phyloP scores from a whole-genome alignment of 2,888 invertebrate genomes.

The Agonopterix subpropinquella region DNA sequence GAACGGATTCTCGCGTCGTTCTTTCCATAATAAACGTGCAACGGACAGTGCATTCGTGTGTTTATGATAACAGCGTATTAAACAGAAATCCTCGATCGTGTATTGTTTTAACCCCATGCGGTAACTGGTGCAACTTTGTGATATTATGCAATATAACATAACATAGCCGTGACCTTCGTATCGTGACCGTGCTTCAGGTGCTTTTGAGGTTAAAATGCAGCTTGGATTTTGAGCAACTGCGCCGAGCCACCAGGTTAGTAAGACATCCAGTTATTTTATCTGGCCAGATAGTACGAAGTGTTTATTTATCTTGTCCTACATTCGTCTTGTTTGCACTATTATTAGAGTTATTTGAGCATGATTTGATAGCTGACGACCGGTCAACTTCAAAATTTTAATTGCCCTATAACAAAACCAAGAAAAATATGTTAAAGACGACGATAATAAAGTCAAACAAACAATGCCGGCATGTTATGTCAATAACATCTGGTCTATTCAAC shows the following conservation, averaged over 20 bases:
- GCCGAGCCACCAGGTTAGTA: conserved; percentile 71
- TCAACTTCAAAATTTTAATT: no score
- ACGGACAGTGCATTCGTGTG: conserved; percentile 70
- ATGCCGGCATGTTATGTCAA: no score
- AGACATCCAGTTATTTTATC: conserved; percentile 56
- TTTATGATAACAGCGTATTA: conserved; percentile 70
- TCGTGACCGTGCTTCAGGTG: conserved; percentile 60
- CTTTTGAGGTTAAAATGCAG: conserved; percentile 74
- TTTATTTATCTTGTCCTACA: conserved; percentile 56
- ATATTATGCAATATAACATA: conserved; percentile 68
- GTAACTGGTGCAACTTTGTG: conserved; percentile 57
- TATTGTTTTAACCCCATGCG: conserved; percentile 59
- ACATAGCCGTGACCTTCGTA: conserved; percentile 71
- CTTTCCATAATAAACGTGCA: conserved; percentile 64
- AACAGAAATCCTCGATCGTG: conserved; percentile 58
- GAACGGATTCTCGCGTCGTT: conserved; percentile 54
- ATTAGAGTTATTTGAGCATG: conserved; percentile 6
- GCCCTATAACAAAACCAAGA: no score
- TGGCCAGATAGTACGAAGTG: conserved; percentile 40
- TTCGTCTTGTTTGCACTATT: conserved; percentile 26
- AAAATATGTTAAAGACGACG: no score
- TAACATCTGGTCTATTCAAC: neutral
- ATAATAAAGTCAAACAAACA: no score
- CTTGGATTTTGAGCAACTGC: conserved; percentile 70
- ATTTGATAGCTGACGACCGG: conserved; percentile 1